Base-by-base conservation (phyloP, 37 sponge, comb jelly and placozoan species). In the Theonella swinhoei region DNA sequence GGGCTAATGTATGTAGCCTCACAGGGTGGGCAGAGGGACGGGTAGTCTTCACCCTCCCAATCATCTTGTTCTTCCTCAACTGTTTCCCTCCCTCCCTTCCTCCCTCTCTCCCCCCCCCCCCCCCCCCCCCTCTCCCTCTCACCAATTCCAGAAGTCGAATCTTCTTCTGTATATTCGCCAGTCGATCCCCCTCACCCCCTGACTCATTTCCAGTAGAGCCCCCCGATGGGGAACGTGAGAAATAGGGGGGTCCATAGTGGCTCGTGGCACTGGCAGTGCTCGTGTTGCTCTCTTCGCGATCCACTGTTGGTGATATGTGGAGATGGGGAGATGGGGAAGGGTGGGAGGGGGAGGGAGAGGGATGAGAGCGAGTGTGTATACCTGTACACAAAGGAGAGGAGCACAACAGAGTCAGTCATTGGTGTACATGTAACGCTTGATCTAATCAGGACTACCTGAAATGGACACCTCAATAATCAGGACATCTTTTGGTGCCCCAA, bases 1-100 rank as follows among this genome's bases (percentile, higher is more conserved):
- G 84, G 59, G 38, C 80, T 40, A 94, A 70, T 61, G 67, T 34
- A 32, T 33, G 62, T 22, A 91, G 87, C 14, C 42, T 37, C 4
- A 31, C 43, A 5, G 39, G 23, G n/a, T 68, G 67, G 36, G 64
- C 5, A 22, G 77, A 28, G 42, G 40, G 22, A 2, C 22, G 33
- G 11, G 34, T 19, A 3, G 60, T 41, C 67, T 69, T 70, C 31
- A 83, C 72, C 25, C 36, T 24, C 22, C 83, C 88, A 47, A 74
- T 87, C 29, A 87, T 59, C 26, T 38, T 31, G 31, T 78, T 62
- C 22, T n/a, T 25, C 17, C 40, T 1, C 70, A 69, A 30, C 61
- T 80, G 39, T 0, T n/a, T n/a, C n/a, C n/a, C n/a, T n/a, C n/a
- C n/a, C n/a, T n/a, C n/a, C n/a, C n/a, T n/a, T n/a, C n/a, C n/a